phyloP scores from a whole-genome alignment of 2,888 invertebrate species.

The Drosophila kanekoi region DNA sequence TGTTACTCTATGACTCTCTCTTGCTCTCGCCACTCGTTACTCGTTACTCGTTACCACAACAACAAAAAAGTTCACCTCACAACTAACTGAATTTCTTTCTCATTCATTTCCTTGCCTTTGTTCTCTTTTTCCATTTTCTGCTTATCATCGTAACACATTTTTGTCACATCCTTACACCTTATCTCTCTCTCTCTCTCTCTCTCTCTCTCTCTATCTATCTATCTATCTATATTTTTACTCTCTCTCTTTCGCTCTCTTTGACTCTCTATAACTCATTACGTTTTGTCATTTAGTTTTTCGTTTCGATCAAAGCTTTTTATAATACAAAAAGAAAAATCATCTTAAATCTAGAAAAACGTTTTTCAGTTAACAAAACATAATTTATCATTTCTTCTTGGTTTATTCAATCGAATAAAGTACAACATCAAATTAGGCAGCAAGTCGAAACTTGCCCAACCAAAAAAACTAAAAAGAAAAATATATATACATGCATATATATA shows the following conservation, averaged over 20 bases:
- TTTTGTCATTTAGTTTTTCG: slow-evolving; percentile 48
- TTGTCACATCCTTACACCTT: slow-evolving; percentile 20
- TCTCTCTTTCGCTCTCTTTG: slow-evolving; percentile 15
- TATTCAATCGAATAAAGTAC: slow-evolving; percentile 22
- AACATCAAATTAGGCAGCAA: slow-evolving; percentile 38
- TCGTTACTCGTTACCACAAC: slow-evolving; percentile 60
- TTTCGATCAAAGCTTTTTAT: slow-evolving; percentile 73
- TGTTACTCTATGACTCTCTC: slow-evolving; percentile 14
- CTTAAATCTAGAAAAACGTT: slow-evolving; percentile 20
- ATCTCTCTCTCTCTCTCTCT: slow-evolving; percentile 18
- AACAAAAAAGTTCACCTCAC: slow-evolving; percentile 82
- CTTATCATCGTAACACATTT: slow-evolving; percentile 31
- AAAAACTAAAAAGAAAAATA: slow-evolving; percentile 24
- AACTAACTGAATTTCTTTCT: no score
- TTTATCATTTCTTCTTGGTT: background rate
- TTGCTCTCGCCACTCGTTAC: slow-evolving; percentile 29
- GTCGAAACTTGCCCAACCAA: slow-evolving; percentile 47
- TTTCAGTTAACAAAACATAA: slow-evolving; percentile 31
- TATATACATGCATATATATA: slow-evolving; percentile 30
- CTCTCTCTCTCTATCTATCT: slow-evolving; percentile 33
- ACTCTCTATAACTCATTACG: slow-evolving; percentile 15
- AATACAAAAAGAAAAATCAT: slow-evolving; percentile 39
- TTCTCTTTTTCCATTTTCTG: slow-evolving; percentile 6
- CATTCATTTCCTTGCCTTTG: no score
- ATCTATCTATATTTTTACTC: slow-evolving; percentile 29